Evolutionary conservation across 2,113 vertebrate genomes (phyloP).

Genomic region (Crotalus helleri): DNA sequence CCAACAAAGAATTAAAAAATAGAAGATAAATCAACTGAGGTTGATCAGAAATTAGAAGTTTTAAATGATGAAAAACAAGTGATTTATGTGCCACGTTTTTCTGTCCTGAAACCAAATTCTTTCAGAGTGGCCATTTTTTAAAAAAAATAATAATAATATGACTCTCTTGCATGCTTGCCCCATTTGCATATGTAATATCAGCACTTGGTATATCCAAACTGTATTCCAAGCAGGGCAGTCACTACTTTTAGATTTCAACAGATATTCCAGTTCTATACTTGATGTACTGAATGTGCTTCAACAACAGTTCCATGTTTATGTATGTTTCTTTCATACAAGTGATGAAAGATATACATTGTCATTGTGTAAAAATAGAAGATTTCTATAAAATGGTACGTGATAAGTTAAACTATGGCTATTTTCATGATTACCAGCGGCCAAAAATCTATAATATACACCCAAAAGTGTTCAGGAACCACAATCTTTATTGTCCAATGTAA

Average conservation of each 20-base stretch:
- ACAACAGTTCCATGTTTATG: not conserved
- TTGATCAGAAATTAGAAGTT: no score
- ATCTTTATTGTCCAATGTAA: not conserved
- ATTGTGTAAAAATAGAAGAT: not conserved
- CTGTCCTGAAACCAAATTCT: not conserved
- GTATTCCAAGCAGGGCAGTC: not conserved
- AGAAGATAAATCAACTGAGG: no score
- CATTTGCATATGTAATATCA: not conserved
- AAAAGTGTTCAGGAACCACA: not conserved
- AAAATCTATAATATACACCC: not conserved
- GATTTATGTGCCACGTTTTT: not conserved
- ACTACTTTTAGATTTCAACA: not conserved
- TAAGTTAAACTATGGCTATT: not conserved
- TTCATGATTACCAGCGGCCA: not conserved
- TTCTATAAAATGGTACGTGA: not conserved
- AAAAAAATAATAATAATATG: not conserved
- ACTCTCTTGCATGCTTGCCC: not conserved
- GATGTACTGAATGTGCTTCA: not conserved
- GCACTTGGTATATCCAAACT: not conserved
- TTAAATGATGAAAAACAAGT: not conserved
- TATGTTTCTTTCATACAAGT: not conserved
- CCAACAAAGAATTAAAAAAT: no score
- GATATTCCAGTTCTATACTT: not conserved
- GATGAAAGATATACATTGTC: not conserved
- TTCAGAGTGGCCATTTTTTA: not conserved